These are phyloP conservation scores for Aleadryas rufinucha DNA, from an alignment of 2,113 vertebrate genomes.

Conservation along the genomic window DNA sequence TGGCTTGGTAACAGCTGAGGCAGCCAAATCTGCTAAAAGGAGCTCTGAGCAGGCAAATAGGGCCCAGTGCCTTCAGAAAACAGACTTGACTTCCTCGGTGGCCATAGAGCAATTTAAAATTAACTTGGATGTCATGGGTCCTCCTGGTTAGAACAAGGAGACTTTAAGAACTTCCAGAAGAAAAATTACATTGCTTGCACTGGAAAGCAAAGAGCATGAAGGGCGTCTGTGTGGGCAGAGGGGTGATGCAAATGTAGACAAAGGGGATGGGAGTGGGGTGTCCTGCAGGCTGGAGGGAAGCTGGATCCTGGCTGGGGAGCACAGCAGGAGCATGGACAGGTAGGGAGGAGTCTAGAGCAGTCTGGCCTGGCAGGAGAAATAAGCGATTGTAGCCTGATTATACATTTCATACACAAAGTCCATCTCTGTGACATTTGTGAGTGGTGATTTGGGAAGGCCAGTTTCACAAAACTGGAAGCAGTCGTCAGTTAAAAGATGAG, in stretches of 20 bases:
- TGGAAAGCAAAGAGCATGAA: not conserved
- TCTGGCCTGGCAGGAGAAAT: not conserved
- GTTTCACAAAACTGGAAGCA: not conserved
- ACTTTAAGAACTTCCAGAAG: not conserved
- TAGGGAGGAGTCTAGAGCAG: not conserved
- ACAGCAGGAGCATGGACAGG: not conserved
- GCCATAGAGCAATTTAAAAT: conserved; percentile 40
- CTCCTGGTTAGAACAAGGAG: conserved; percentile 4
- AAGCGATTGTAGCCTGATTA: not conserved
- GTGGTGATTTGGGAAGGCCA: not conserved
- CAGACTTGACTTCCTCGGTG: conserved; percentile 27
- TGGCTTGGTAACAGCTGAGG: conserved; percentile 45
- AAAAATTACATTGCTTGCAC: not conserved
- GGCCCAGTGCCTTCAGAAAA: conserved; percentile 43
- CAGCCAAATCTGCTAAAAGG: conserved; percentile 55
- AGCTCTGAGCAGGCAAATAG: conserved; percentile 33
- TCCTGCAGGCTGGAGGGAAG: not conserved
- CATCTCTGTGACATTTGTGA: not conserved
- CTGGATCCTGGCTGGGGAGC: not conserved
- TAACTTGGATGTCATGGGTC: conserved; percentile 19
- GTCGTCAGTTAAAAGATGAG: not conserved
- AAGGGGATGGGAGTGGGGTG: not conserved
- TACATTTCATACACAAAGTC: not conserved
- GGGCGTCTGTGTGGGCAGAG: not conserved
- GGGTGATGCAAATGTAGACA: not conserved